These are phyloP conservation scores for Pycnonotus jocosus DNA, from an alignment of 2,113 vertebrate genomes.

Conservation along the genomic window DNA sequence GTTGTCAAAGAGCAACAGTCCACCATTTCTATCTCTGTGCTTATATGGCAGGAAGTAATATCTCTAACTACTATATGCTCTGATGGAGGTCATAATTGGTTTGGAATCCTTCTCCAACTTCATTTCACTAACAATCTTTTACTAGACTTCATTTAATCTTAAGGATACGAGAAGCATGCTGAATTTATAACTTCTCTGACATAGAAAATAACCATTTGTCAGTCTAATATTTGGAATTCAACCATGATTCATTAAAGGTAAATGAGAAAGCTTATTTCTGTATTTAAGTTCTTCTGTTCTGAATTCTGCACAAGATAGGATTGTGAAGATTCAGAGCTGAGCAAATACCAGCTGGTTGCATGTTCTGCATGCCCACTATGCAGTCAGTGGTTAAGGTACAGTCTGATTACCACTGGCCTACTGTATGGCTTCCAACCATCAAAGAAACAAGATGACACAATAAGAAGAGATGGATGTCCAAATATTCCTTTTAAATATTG, in stretches of 20 bases:
- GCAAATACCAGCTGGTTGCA: background rate
- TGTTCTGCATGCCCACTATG: background rate
- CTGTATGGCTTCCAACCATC: background rate
- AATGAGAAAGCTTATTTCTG: background rate
- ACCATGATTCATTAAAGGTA: background rate
- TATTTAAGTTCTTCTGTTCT: background rate
- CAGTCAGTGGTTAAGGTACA: background rate
- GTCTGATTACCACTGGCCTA: background rate
- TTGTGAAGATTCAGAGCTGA: background rate
- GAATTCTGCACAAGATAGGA: background rate
- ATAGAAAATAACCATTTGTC: background rate
- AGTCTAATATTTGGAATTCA: background rate
- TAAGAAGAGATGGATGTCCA: background rate
- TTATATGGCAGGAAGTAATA: background rate
- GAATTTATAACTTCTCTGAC: background rate
- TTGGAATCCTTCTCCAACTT: background rate
- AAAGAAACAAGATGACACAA: background rate
- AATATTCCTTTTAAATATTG: background rate
- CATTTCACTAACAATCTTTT: background rate
- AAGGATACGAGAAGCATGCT: background rate
- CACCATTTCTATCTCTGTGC: background rate
- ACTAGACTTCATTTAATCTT: background rate
- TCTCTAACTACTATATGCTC: background rate
- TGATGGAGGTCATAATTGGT: slow-evolving; percentile 5
- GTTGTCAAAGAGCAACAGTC: background rate